Percentiles rank a stretch among this genome's conserved stretches.
Conservation (phyloP, 2,888 invertebrate species). For the Caenorhabditis becei region DNA sequence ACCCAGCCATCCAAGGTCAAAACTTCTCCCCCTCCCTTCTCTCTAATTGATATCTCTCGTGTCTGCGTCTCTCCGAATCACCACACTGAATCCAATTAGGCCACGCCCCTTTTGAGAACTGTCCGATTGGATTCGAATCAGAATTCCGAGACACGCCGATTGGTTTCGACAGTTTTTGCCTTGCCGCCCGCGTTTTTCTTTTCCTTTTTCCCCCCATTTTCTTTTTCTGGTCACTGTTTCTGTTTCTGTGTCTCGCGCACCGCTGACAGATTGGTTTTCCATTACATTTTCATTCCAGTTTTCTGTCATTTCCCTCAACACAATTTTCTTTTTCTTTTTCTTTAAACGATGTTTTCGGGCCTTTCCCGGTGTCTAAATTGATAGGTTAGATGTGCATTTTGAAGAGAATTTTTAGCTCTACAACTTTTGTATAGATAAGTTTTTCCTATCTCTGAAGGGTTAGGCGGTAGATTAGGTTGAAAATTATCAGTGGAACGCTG, state of each 20-base stretch:
- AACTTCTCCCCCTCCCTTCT: neutral
- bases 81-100: conserved; percentile 7
- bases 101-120: neutral
- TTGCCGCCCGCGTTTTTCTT: neutral
- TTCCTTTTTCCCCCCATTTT: neutral
- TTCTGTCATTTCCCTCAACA: too few species aligned
- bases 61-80: neutral
- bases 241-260: too few species aligned
- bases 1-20: conserved; percentile 26
- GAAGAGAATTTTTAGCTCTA: too few species aligned
- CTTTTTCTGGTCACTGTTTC: too few species aligned
- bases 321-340: conserved; percentile 6
- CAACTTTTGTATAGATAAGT: too few species aligned
- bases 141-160: conserved; percentile 30
- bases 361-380: too few species aligned
- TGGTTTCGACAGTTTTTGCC: conserved; percentile 34
- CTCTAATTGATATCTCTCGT: conserved; percentile 40
- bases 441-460: too few species aligned
- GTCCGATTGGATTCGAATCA: conserved; percentile 47
- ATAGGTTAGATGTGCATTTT: too few species aligned
- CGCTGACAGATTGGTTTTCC: conserved; percentile 11
- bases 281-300: neutral
- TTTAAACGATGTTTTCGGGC: too few species aligned
- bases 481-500: too few species aligned
- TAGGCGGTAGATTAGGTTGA: too few species aligned